phyloP scores from a whole-genome alignment of 1,140 invertebrate genomes.

The silkworm (Bombyx mori) region DNA sequence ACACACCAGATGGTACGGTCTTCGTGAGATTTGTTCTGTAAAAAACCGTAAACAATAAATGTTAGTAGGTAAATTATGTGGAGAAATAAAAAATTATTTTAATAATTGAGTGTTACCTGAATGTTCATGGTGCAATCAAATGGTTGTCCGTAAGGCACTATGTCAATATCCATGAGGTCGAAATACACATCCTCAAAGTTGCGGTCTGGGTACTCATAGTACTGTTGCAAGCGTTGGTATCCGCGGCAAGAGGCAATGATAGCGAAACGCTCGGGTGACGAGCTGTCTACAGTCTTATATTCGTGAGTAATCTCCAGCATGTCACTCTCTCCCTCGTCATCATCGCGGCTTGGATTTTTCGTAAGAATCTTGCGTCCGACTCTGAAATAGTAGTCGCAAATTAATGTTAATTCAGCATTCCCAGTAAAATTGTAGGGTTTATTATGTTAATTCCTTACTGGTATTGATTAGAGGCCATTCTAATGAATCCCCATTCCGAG shows the following conservation, averaged over 20 bases:
- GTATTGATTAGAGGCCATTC: conserved; percentile 75
- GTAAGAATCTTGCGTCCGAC: conserved; percentile 83
- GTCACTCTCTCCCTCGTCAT: conserved; percentile 76
- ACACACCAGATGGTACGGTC: conserved; percentile 75
- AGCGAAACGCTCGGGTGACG: conserved; percentile 74
- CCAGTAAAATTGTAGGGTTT: conserved; percentile 6
- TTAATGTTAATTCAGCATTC: no score
- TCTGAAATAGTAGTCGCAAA: conserved; percentile 49
- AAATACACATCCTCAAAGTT: conserved; percentile 77
- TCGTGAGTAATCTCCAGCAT: conserved; percentile 77
- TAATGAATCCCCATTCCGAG: conserved; percentile 77
- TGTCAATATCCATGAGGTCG: conserved; percentile 78
- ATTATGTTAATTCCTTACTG: conserved; percentile 67
- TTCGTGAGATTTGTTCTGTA: conserved; percentile 76
- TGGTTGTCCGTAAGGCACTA: conserved; percentile 76
- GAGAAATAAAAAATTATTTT: not conserved
- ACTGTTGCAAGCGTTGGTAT: conserved; percentile 72
- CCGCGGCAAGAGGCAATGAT: conserved; percentile 77
- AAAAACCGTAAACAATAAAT: not conserved
- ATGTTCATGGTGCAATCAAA: conserved; percentile 78
- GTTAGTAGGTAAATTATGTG: not conserved
- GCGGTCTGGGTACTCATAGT: conserved; percentile 72
- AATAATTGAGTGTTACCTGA: conserved; percentile 51
- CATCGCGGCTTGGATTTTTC: conserved; percentile 75
- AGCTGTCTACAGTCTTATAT: conserved; percentile 82